Evolutionary conservation across 2,888 invertebrate genomes (phyloP), one percentile per base, ranked within the genome.

Genomic region (Cephalotes varians): DNA sequence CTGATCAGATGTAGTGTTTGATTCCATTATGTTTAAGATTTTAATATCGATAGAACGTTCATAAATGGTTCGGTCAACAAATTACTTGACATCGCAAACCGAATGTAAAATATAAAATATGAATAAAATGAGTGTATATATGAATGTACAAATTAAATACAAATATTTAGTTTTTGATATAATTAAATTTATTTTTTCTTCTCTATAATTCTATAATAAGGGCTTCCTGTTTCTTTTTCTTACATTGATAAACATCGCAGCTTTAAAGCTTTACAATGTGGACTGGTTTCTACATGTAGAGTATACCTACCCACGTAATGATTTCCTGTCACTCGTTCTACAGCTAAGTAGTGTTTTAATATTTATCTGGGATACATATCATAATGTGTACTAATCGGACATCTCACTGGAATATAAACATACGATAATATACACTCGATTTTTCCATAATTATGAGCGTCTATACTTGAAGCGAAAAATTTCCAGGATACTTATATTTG

Each of bases 341-440:
- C 25, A 64, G 34, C 7, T 10, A 62, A 34, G 49, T 21, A 25
- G 34, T 18, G 10, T 12, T 49, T 77, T 28, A 65, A 76, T n/a
- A 65, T 77, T 37, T 44, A 79, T 71, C 15, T 47, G 31, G 5
- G 12, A 51, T 71, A 77, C 15, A 69, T 44, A 31, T 37, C 40
- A 56, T 69, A 56, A 58, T 65, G 12, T 56, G 51, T 34, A 71
- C 44, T 56, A 56, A 77, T 58, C 34, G 56, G 28, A 56, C 44
- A 34, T 79, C 54, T 54, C 28, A 18, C 9, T 51, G 31, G 1
- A 62, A 18, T 44, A 40, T 44, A 44, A 40, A 77, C 31, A 18
- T 37, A 49, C 12, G 65, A 49, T 76, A 51, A 51, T 67, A 40
- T n/a, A 37, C 12, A 25, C 12, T 51, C 21, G 21, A 12, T 44